Percentiles rank a stretch among this genome's conserved stretches.
These are phyloP conservation scores for Heliconius sara DNA, from an alignment of 2,888 invertebrate species.

Conservation along the genomic window DNA sequence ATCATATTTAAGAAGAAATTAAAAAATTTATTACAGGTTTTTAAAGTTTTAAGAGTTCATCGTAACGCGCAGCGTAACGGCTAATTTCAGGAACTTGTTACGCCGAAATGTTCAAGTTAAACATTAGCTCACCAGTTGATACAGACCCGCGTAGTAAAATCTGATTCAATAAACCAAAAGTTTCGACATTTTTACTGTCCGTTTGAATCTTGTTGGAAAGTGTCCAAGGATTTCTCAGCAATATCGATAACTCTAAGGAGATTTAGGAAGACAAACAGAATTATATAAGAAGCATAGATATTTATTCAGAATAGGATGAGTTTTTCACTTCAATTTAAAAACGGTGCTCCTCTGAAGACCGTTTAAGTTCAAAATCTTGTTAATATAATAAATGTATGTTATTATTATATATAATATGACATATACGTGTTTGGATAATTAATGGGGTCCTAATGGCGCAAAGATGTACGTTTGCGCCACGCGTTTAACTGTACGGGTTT, in stretches of 20 bases:
- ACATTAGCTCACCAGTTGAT: slow-evolving; percentile 37
- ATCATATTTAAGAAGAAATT: not conserved
- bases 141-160: slow-evolving; percentile 43
- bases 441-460: too few species aligned
- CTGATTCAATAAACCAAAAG: slow-evolving; percentile 55
- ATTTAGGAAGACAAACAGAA: slow-evolving; percentile 37
- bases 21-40: not conserved
- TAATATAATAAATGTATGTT: not conserved
- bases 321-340: not conserved
- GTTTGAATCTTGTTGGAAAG: slow-evolving; percentile 44
- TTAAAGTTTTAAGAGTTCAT: not conserved
- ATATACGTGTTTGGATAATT: not conserved
- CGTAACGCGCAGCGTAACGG: not conserved
- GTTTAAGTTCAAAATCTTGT: not conserved
- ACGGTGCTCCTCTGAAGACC: not conserved
- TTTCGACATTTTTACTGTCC: slow-evolving; percentile 71
- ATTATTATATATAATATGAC: not conserved
- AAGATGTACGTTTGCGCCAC: too few species aligned
- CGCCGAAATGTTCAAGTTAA: slow-evolving; percentile 30
- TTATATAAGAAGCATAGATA: slow-evolving; percentile 23
- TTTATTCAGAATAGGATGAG: not conserved
- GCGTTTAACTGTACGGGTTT: not conserved
- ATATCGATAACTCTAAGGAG: slow-evolving; percentile 39
- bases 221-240: slow-evolving; percentile 38
- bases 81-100: slow-evolving; percentile 14